Percentiles rank a stretch among this genome's conserved stretches.
phyloP scores from a whole-genome alignment of 2,888 invertebrate species.

The Epirrita christyi region DNA sequence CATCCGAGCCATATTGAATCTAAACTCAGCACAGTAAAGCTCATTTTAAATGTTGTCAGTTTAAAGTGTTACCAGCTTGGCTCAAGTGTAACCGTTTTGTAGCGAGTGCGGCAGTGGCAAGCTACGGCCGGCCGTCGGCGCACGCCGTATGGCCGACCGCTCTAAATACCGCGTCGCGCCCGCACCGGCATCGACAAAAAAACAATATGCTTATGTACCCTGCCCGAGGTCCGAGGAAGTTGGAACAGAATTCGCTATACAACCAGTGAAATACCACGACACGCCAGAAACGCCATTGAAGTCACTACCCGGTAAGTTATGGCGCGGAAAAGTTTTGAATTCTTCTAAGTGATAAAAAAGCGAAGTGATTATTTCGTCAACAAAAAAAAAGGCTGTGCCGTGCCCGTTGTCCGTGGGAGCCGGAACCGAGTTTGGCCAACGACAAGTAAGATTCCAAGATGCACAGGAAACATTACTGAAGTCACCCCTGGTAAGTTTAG shows the following conservation, averaged over 20 bases:
- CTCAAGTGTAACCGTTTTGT: neutral
- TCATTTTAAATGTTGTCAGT: neutral
- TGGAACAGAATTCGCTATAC: slow-evolving; percentile 76
- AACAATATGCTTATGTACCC: slow-evolving; percentile 79
- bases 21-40: neutral
- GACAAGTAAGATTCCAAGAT: neutral
- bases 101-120: slow-evolving; percentile 46
- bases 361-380: no score
- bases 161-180: slow-evolving; percentile 81
- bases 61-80: neutral
- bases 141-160: slow-evolving; percentile 83
- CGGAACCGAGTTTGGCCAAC: neutral
- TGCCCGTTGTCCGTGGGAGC: neutral
- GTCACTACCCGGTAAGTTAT: slow-evolving; percentile 61
- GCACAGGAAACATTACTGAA: no score
- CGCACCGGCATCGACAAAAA: slow-evolving; percentile 74
- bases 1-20: neutral
- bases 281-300: slow-evolving; percentile 65
- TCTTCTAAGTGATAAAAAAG: neutral
- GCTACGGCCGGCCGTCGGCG: slow-evolving; percentile 55
- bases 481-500: no score
- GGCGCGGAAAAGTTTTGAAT: slow-evolving; percentile 52
- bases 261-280: slow-evolving; percentile 58
- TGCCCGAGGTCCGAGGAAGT: slow-evolving; percentile 82
- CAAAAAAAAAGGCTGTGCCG: neutral